Conservation (phyloP, 2,888 invertebrate genomes). For the Tipula unca region DNA sequence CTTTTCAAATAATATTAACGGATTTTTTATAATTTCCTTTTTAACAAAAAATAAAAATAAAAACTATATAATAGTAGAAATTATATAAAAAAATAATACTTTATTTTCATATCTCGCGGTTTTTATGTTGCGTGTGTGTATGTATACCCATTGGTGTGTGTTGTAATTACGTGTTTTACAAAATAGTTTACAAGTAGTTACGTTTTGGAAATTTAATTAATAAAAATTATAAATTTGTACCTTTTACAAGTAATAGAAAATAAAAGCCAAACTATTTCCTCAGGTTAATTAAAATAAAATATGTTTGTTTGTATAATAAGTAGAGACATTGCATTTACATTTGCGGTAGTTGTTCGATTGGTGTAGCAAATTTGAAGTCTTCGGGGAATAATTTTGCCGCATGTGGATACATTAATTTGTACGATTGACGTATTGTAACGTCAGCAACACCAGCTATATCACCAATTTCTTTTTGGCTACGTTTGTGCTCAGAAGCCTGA, state of each 20-base stretch:
- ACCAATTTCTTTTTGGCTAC: conserved; percentile 95
- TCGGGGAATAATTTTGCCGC: conserved; percentile 89
- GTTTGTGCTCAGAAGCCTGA: conserved; percentile 94
- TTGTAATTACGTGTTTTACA: background rate
- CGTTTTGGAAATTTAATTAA: background rate
- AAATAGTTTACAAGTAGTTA: background rate
- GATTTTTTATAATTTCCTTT: background rate
- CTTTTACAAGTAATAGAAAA: background rate
- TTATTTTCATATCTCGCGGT: background rate
- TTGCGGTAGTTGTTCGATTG: conserved; percentile 87
- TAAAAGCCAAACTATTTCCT: background rate
- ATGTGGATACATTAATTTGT: conserved; percentile 93
- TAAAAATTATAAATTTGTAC: background rate
- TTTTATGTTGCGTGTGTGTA: background rate
- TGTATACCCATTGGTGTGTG: background rate
- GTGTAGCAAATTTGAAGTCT: conserved; percentile 91
- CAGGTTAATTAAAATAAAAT: background rate
- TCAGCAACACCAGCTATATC: conserved; percentile 98
- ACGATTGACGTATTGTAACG: conserved; percentile 94
- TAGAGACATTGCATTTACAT: conserved; percentile 47
- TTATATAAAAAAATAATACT: background rate
- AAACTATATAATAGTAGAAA: background rate
- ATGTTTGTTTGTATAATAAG: background rate
- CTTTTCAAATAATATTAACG: background rate
- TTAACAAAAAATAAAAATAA: background rate